Evolutionary conservation across 2,888 invertebrate species (phyloP).

Genomic region (Cryptus viduatorius): DNA sequence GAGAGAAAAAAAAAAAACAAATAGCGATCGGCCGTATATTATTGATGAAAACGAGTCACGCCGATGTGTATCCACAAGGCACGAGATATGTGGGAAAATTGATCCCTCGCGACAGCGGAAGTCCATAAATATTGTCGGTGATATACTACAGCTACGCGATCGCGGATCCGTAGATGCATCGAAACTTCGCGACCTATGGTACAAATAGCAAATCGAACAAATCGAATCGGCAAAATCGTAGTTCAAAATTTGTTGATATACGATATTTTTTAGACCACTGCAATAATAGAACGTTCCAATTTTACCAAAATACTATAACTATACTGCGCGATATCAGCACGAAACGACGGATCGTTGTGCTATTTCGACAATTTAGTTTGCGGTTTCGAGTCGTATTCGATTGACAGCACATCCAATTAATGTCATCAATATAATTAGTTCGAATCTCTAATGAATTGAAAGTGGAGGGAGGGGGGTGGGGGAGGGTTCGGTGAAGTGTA

Average conservation of each 20-base stretch:
- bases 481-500: background rate
- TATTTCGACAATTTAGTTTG: background rate
- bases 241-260: background rate
- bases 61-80: background rate
- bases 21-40: conserved; percentile 9
- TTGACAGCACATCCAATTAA: conserved; percentile 6
- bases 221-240: background rate
- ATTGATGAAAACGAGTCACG: background rate
- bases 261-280: background rate
- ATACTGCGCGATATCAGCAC: background rate
- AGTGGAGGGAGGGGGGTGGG: too few species aligned
- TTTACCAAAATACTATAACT: background rate
- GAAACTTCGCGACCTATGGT: background rate
- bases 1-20: background rate
- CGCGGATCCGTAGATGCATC: background rate
- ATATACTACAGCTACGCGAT: background rate
- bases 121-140: background rate
- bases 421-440: background rate
- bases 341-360: background rate
- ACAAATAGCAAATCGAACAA: conserved; percentile 1
- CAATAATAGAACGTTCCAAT: too few species aligned
- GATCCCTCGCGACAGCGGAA: conserved; percentile 8
- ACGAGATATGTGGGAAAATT: background rate
- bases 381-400: background rate
- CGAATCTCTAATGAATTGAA: background rate